These are phyloP conservation scores for Pycnomerus fuliginosus DNA, from an alignment of 2,888 invertebrate species.

Conservation along the genomic window DNA sequence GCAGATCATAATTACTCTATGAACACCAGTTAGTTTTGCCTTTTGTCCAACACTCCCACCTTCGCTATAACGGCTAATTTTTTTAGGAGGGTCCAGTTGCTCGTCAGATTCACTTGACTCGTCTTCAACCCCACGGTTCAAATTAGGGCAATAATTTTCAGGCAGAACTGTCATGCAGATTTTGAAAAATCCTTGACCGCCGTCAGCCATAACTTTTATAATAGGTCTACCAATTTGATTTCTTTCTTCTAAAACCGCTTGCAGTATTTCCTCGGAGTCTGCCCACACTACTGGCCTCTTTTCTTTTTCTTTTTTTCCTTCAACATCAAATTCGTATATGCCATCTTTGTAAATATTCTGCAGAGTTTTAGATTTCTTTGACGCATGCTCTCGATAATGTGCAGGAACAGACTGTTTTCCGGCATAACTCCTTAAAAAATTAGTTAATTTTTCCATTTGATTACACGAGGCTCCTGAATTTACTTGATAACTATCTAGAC, in stretches of 20 bases:
- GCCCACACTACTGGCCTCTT: slow-evolving; percentile 2
- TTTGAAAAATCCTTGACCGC: slow-evolving; percentile 8
- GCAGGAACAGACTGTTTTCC: background rate
- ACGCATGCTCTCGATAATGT: background rate
- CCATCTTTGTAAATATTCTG: background rate
- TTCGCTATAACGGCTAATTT: background rate
- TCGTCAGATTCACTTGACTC: background rate
- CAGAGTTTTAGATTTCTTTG: background rate
- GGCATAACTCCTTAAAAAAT: background rate
- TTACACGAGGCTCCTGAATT: background rate
- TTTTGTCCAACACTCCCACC: background rate
- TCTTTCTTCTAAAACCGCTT: slow-evolving; percentile 6
- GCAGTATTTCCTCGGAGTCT: slow-evolving; percentile 5
- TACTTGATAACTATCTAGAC: background rate
- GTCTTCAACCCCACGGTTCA: background rate
- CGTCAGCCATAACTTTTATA: slow-evolving; percentile 10
- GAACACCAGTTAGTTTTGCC: background rate
- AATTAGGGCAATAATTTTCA: background rate
- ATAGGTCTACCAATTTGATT: slow-evolving; percentile 1
- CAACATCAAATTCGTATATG: background rate
- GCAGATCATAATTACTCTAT: background rate
- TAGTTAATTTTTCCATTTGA: background rate
- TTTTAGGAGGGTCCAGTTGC: background rate
- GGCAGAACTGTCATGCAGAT: slow-evolving; percentile 5
- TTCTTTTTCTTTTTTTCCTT: background rate